Percentiles rank a stretch among this genome's conserved stretches.
Evolutionary conservation across 2,113 vertebrate genomes (phyloP).

Genomic region (Vulpes vulpes): DNA sequence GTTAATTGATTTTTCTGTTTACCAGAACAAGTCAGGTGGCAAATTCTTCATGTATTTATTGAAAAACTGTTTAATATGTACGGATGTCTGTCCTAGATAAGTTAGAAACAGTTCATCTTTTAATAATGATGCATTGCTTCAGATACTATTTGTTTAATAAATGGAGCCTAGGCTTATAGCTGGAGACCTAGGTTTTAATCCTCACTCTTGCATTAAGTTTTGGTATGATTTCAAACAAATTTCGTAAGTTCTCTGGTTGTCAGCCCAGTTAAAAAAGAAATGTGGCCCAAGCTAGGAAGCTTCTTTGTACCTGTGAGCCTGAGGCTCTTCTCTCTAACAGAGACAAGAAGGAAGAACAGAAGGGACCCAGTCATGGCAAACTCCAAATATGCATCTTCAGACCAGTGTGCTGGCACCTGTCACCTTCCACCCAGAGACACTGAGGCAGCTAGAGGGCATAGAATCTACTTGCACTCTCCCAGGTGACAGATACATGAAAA

Average conservation of each 20-base stretch:
- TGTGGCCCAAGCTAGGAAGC: neutral
- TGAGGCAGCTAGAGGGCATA: neutral
- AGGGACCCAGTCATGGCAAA: neutral
- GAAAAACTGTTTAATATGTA: slow-evolving; percentile 22
- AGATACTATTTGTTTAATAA: slow-evolving; percentile 34
- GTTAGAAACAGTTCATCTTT: slow-evolving; percentile 36
- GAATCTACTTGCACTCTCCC: neutral
- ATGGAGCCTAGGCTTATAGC: neutral
- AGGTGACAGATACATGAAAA: neutral
- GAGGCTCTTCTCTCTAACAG: neutral
- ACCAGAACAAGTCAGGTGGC: neutral
- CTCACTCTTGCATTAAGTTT: neutral
- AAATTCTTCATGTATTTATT: slow-evolving; percentile 20
- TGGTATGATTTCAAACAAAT: neutral
- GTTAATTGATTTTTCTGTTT: slow-evolving; percentile 60
- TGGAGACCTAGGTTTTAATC: neutral
- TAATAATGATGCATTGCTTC: slow-evolving; percentile 47
- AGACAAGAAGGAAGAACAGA: neutral
- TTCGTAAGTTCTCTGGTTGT: neutral
- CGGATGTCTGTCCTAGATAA: slow-evolving; percentile 14
- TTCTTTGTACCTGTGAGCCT: neutral
- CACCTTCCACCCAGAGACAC: neutral
- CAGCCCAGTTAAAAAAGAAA: neutral
- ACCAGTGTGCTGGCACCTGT: neutral
- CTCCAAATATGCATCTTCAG: neutral